A percentile compares a stretch with the other conserved stretches of the same genome.
phyloP scores from a whole-genome alignment of 2,113 vertebrate species.

The Vidua chalybeata region DNA sequence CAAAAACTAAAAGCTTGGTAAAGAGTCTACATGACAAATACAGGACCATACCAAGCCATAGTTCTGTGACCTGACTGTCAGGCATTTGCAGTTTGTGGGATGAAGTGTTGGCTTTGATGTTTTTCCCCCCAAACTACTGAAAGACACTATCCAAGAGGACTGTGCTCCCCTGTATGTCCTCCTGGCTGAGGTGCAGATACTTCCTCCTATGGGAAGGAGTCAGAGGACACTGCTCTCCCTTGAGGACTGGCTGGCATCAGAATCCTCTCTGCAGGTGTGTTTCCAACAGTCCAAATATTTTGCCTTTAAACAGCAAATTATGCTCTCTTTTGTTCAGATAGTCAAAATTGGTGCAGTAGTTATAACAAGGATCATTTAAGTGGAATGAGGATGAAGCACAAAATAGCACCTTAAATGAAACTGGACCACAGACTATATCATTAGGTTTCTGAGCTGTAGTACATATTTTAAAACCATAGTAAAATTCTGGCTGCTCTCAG shows the following conservation, averaged over 20 bases:
- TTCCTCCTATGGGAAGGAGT: background rate
- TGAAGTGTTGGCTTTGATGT: background rate
- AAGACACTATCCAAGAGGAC: background rate
- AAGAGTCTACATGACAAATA: background rate
- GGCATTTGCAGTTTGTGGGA: background rate
- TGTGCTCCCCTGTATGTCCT: background rate
- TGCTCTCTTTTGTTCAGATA: background rate
- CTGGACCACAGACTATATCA: background rate
- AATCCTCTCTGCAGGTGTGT: background rate
- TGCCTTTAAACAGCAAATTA: background rate
- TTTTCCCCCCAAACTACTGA: background rate
- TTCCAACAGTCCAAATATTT: background rate
- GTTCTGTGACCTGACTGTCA: background rate
- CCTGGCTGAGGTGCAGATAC: background rate
- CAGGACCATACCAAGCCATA: background rate
- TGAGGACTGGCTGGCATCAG: background rate
- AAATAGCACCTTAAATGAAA: background rate
- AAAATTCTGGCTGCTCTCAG: background rate
- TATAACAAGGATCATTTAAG: background rate
- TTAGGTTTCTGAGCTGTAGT: background rate
- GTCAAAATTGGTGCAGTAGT: background rate
- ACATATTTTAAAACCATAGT: background rate
- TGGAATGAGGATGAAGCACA: background rate
- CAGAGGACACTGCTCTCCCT: background rate
- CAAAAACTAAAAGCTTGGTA: background rate